Conservation (phyloP, 2,888 invertebrate genomes). For the Melitaea athalia region DNA sequence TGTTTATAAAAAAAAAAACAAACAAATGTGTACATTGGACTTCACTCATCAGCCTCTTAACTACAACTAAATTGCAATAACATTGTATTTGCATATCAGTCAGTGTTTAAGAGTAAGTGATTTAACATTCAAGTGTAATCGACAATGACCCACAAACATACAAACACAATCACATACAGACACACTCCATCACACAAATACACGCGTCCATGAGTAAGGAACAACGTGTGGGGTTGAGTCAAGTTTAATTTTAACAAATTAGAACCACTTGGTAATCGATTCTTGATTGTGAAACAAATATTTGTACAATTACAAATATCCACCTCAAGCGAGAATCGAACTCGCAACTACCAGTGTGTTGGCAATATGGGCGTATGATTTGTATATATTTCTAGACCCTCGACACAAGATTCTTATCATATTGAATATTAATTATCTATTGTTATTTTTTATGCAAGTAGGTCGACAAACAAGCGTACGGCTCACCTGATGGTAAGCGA, state of each 20-base stretch:
- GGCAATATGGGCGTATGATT: no score
- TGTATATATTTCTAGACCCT: no score
- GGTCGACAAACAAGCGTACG: no score
- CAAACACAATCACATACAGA: background rate
- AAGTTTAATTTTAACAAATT: conserved; percentile 5
- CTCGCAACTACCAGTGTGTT: no score
- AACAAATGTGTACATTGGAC: no score
- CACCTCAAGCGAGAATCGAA: no score
- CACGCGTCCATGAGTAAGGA: conserved; percentile 7
- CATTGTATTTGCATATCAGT: background rate
- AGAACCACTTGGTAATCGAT: background rate
- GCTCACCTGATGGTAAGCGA: no score
- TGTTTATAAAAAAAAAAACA: background rate
- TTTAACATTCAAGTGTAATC: conserved; percentile 6
- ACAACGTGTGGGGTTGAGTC: conserved; percentile 1
- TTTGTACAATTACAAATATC: no score
- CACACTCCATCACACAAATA: background rate
- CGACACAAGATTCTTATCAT: no score
- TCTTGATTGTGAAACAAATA: no score
- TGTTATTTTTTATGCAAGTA: no score
- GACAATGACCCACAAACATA: conserved; percentile 22
- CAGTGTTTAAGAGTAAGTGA: background rate
- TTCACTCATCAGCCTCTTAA: background rate
- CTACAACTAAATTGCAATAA: background rate
- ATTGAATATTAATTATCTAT: no score